Evolutionary conservation across 2,113 vertebrate species (phyloP), one percentile per base, ranked within the genome.

Genomic region (Opisthocomus hoazin): DNA sequence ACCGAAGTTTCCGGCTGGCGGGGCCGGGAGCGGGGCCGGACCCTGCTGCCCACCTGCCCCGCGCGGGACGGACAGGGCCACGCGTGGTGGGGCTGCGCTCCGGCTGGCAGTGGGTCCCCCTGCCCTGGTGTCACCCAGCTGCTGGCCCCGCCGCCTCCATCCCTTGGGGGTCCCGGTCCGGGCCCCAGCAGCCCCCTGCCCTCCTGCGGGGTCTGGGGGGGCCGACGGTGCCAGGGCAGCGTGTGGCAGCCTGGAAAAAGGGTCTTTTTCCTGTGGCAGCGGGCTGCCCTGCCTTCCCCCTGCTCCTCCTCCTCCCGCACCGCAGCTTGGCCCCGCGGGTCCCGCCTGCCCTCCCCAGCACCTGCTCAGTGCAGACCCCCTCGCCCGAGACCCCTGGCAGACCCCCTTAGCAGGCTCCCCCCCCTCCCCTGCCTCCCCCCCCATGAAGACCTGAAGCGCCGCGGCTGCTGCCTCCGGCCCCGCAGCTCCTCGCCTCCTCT

Each of bases 1-100:
- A 96, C 95, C 86, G 37, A 97, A 97, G 97, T 98, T 97, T 97
- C 97, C 80, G 84, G 97, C 97, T 97, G 96, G 94, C 43, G 39
- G 97, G 97, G 94, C 84, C 54, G 15, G 94, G 92, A 92, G 86
- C 30, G 63, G 69, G 63, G 77, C 91, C 16, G 91, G 95, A 86
- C 94, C 51, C 69, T 43, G 22, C 63, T 89, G 29, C 27, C 77
- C 51, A n/a, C 43, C 20, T 22, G 94, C 78, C 92, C 90, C 5
- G 0, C 1, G 5, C 53, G 1, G 4, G 73, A 46, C 85, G 74
- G 87, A 43, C 5, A 0, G 82, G 78, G 70, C 53, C 10, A 0
- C 6, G 0, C 5, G 24, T n/a, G 32, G 20, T 32, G 7, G 50
- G 4, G 32, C 53, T 24, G 66, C 2, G 19, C 53, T 64, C 4